phyloP scores from a whole-genome alignment of 2,888 invertebrate species.

The Rotaria socialis region DNA sequence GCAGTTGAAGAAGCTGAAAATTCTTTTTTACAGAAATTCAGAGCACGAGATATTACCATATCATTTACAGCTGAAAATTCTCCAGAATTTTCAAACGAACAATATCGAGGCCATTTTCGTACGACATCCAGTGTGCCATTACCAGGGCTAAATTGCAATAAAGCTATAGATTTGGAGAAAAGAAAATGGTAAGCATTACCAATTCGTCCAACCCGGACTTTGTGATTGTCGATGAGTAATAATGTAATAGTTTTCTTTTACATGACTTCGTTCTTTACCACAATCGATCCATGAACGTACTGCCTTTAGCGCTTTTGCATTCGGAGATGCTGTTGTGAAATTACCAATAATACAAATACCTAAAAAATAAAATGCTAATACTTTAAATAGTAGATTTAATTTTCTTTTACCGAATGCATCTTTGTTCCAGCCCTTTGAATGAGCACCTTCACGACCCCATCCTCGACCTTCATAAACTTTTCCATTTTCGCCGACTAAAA shows the following conservation, averaged over 20 bases:
- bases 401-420: conserved; percentile 44
- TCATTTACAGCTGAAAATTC: background rate
- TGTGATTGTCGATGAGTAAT: conserved; percentile 50
- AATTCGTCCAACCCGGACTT: background rate
- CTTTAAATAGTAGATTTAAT: no score
- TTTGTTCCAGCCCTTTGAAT: conserved; percentile 63
- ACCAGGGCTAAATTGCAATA: background rate
- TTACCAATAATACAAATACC: conserved; percentile 55
- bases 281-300: conserved; percentile 51
- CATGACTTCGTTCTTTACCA: conserved; percentile 50
- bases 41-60: background rate
- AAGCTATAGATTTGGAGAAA: background rate
- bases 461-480: conserved; percentile 49
- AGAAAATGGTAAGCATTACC: background rate
- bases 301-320: conserved; percentile 50
- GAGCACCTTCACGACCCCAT: conserved; percentile 49
- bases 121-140: background rate
- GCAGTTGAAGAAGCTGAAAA: background rate
- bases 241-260: conserved; percentile 50
- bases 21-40: background rate
- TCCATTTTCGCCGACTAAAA: conserved; percentile 50
- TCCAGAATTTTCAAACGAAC: background rate
- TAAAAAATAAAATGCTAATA: background rate
- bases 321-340: conserved; percentile 51
- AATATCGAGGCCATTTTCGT: background rate